Percentiles rank a stretch among this genome's conserved stretches.
phyloP scores from a whole-genome alignment of 2,113 vertebrate species.

The Buteo buteo region DNA sequence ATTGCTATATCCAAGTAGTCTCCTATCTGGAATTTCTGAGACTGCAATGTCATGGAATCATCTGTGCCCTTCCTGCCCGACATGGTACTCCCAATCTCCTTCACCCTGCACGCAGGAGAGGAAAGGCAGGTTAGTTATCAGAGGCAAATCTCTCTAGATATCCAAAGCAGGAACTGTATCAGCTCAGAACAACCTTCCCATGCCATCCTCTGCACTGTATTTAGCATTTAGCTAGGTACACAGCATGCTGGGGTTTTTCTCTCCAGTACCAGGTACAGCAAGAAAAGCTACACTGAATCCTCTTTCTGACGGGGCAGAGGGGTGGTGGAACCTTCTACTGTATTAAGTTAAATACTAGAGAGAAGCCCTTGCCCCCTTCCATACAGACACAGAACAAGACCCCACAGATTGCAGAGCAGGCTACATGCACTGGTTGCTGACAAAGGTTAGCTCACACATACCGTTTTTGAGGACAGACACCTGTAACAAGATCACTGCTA shows the following conservation, averaged over 20 bases:
- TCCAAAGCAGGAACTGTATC: background rate
- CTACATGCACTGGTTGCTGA: background rate
- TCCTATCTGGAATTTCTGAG: slow-evolving; percentile 97
- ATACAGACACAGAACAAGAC: background rate
- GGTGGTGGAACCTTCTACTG: background rate
- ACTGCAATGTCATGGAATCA: slow-evolving; percentile 96
- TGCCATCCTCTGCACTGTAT: background rate
- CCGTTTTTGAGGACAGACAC: background rate
- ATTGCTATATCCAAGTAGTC: slow-evolving; percentile 98
- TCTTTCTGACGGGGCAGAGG: background rate
- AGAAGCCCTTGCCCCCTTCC: background rate
- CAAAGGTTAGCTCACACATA: background rate
- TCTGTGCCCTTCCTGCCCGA: slow-evolving; percentile 94
- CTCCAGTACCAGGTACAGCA: background rate
- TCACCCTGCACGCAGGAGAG: slow-evolving; percentile 77
- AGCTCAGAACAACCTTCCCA: rapidly evolving
- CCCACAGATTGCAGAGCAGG: background rate
- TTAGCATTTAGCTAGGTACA: rapidly evolving
- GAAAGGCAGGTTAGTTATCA: background rate
- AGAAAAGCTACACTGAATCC: background rate
- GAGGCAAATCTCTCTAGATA: background rate
- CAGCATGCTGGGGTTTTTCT: rapidly evolving
- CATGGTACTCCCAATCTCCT: slow-evolving; percentile 94
- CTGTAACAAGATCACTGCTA: background rate
- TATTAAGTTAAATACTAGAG: background rate